phyloP scores from a whole-genome alignment of 1,140 invertebrate genomes.

The Rhagoletis zephyria region DNA sequence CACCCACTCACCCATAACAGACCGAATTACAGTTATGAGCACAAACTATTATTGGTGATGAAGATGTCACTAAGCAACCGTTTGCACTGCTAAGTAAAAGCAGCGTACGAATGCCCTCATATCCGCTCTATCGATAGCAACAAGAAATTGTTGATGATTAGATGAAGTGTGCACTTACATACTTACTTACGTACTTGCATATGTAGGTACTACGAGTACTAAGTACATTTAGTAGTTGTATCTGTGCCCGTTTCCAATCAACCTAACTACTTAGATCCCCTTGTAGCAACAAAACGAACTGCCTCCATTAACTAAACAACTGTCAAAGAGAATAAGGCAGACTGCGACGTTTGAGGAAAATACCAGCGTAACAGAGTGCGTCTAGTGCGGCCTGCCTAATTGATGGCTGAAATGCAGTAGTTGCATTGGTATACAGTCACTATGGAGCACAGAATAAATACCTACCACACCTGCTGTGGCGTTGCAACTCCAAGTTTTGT shows the following conservation, averaged over 20 bases:
- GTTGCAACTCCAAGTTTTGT: too few species aligned
- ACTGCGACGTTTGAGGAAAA: neutral
- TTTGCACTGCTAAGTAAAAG: neutral
- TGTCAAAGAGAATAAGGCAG: conserved; percentile 44
- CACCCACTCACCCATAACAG: neutral
- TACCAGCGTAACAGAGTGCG: conserved; percentile 17
- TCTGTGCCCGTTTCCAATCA: too few species aligned
- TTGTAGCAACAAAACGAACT: neutral
- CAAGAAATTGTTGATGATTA: conserved; percentile 36
- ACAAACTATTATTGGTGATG: neutral
- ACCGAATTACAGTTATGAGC: neutral
- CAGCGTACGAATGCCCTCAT: neutral
- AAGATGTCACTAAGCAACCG: neutral
- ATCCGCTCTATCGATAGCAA: neutral
- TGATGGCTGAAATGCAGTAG: neutral
- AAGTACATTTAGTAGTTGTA: too few species aligned
- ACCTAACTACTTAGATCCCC: too few species aligned
- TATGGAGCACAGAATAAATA: too few species aligned
- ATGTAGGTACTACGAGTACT: too few species aligned
- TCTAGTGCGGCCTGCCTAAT: conserved; percentile 19
- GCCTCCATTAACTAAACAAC: neutral
- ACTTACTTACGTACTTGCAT: neutral
- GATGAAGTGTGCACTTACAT: conserved; percentile 19
- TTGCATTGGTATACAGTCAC: neutral
- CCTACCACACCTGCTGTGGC: neutral